Conservation (phyloP, 2,888 invertebrate genomes). For the Cheilosia vulpina region DNA sequence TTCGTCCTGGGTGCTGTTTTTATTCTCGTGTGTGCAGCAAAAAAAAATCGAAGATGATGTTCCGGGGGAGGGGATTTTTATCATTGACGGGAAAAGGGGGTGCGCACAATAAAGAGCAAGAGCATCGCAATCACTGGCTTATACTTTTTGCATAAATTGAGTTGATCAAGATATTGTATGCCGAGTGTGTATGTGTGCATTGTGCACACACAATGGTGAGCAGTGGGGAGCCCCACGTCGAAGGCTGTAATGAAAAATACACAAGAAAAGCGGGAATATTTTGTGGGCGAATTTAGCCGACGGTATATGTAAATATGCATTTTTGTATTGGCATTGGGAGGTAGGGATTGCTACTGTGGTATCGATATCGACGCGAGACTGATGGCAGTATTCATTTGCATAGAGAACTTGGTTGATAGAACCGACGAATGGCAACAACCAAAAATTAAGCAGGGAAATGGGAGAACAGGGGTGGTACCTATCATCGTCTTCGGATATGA, state of each 20-base stretch:
- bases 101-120: no score
- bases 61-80: neutral
- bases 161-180: slow-evolving; percentile 42
- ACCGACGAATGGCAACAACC: no score
- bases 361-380: no score
- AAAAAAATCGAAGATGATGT: slow-evolving; percentile 28
- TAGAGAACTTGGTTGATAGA: no score
- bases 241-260: slow-evolving; percentile 12
- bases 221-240: neutral
- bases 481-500: no score
- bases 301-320: neutral
- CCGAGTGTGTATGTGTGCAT: neutral
- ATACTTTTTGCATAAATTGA: slow-evolving; percentile 58
- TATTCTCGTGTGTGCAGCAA: neutral
- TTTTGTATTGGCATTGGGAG: no score
- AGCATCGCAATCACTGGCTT: slow-evolving; percentile 27
- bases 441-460: no score
- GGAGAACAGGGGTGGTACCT: no score
- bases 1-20: slow-evolving; percentile 1
- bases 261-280: neutral
- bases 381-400: no score
- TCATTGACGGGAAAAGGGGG: neutral
- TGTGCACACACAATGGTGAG: neutral
- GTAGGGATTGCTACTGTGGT: no score
- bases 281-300: neutral